Conservation (phyloP, 2,797 vertebrate species). For the Peromyscus melanophrys region DNA sequence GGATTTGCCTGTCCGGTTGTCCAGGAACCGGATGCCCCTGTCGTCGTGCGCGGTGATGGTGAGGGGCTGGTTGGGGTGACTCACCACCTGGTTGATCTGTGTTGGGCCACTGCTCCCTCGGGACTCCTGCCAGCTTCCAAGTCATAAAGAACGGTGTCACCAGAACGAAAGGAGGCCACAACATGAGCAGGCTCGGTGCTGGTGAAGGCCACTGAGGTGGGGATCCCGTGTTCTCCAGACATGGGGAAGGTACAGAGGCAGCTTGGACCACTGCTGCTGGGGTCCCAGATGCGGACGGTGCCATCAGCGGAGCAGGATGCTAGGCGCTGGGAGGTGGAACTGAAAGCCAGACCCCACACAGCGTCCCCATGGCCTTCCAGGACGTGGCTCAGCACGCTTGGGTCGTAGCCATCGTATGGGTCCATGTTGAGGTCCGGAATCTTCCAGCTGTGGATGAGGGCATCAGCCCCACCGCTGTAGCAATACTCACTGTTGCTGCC, state of each 20-base stretch:
- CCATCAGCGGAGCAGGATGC: constrained; percentile 95
- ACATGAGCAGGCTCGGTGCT: constrained; percentile 92
- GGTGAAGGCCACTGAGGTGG: constrained; percentile 95
- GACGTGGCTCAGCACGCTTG: constrained; percentile 92
- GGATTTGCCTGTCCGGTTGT: constrained; percentile 95
- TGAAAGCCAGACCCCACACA: constrained; percentile 94
- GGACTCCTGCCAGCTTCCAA: constrained; percentile 93
- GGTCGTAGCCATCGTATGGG: constrained; percentile 95
- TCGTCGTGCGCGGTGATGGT: constrained; percentile 96
- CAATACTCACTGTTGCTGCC: constrained; percentile 93
- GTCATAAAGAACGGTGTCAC: constrained; percentile 93
- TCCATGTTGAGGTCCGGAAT: constrained; percentile 95
- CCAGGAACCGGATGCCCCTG: constrained; percentile 95
- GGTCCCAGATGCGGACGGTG: constrained; percentile 95
- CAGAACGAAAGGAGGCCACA: constrained; percentile 92
- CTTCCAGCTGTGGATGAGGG: constrained; percentile 94
- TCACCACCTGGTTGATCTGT: constrained; percentile 95
- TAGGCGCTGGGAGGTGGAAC: constrained; percentile 90
- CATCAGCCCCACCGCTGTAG: constrained; percentile 94
- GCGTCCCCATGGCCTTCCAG: constrained; percentile 94
- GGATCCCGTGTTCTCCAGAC: constrained; percentile 93
- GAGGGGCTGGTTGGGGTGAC: constrained; percentile 93
- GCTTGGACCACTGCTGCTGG: constrained; percentile 87
- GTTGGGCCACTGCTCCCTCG: constrained; percentile 92
- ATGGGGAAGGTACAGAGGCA: constrained; percentile 93